Evolutionary conservation across 2,113 vertebrate species (phyloP).

Genomic region (Embiotoca jacksoni): DNA sequence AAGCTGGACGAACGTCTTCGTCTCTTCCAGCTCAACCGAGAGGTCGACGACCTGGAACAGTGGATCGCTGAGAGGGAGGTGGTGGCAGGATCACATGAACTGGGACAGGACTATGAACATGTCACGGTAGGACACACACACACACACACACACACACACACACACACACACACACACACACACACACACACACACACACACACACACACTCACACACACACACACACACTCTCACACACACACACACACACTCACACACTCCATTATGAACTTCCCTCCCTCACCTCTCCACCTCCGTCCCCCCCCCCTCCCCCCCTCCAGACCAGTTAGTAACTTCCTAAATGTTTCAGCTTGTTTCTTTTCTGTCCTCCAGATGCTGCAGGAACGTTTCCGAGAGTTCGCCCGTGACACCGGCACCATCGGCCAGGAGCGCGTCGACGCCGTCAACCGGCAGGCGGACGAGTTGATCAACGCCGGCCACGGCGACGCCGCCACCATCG

Average conservation of each 20-base stretch:
- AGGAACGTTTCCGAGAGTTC: constrained; percentile 97
- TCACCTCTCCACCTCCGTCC: too few relatives aligned
- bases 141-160: too few relatives aligned
- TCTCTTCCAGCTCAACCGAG: constrained; percentile 97
- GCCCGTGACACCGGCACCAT: constrained; percentile 98
- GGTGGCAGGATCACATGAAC: constrained; percentile 96
- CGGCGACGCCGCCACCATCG: constrained; percentile 94
- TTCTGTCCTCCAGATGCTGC: constrained; percentile 90
- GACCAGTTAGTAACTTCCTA: too few relatives aligned
- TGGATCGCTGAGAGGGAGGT: constrained; percentile 99
- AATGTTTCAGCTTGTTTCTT: too few relatives aligned
- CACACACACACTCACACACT: too few relatives aligned
- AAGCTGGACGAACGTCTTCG: constrained; percentile 96
- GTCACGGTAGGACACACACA: constrained; percentile 88
- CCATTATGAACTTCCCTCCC: too few relatives aligned
- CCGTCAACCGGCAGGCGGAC: constrained; percentile 95
- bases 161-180: too few relatives aligned
- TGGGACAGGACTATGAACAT: constrained; percentile 98
- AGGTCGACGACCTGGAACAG: constrained; percentile 98
- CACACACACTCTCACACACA: too few relatives aligned
- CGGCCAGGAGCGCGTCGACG: constrained; percentile 96
- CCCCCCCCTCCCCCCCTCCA: too few relatives aligned
- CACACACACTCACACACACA: too few relatives aligned
- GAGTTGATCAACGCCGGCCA: constrained; percentile 97
- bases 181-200: too few relatives aligned